Evolutionary conservation across 2,888 invertebrate genomes (phyloP), one percentile per base, ranked within the genome.

Genomic region (Pammene fasciana): DNA sequence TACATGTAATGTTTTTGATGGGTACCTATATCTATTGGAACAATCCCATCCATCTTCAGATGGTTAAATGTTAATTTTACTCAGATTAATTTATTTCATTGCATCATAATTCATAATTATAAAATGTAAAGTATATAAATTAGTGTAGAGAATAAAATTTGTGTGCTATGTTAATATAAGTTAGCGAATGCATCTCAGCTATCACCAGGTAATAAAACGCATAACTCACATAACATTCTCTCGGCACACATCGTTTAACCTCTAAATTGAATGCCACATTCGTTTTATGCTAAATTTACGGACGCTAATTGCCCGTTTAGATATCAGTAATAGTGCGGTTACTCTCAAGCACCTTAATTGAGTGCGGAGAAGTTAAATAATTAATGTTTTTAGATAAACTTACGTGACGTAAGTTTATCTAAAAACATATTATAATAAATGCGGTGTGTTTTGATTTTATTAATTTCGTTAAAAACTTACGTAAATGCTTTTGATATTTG

Each of bases 271-370:
- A 41, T 16, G 38, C 41, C 54, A 43, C 59, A 55, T 65, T 65
- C 46, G 41, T 55, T 68, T 62, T 65, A 70, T 70, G 65, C 60
- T 48, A 70, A 65, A 59, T 65, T 65, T 46, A 70, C 41, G 16
- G 11, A 45, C 48, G 5, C 16, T 41, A 70, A 70, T 70, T 65
- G 41, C 65, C 16, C 46, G 38, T 46, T 16, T 34, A 48, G 61
- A 48, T 38, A 48, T 36, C 4, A 41, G 41, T 48, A 50, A 64
- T 50, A 41, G 54, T 46, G n/a, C 18, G 45, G 38, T 59, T 65
- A 59, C 46, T 43, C 52, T 45, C 18, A 45, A 55, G 11, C 13
- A 41, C 36, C 6, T 64, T 55, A 70, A 65, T 65, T 60, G 65
- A 36, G 54, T 46, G 60, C 54, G 13, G 50, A 68, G 43, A 50